Evolutionary conservation across 2,113 vertebrate genomes (phyloP), one percentile per base, ranked within the genome.

Genomic region (Spheniscus mendiculus): DNA sequence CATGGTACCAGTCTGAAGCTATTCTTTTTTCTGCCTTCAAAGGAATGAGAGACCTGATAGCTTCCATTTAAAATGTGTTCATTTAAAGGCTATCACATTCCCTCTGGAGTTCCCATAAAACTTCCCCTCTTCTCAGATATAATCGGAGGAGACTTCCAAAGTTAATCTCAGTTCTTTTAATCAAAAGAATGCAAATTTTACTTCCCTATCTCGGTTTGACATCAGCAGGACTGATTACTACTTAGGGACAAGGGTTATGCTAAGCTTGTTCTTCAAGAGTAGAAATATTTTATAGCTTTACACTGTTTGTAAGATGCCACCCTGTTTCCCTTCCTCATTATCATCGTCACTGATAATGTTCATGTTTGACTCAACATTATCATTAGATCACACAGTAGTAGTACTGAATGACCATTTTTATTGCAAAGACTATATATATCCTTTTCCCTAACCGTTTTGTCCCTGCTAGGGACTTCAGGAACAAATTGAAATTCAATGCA

Each of bases 151-250:
- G 61, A 26, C 81, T 95, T 89, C 49, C 78, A 91, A 42, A 53
- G 81, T 89, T 96, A 94, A 92, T 93, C 80, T 91, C 83, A 69
- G 66, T 79, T 92, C 52, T 93, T 26, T 40, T 89, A 82, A 95
- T 93, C 89, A 93, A 95, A 97, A 87, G 91, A 65, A 97, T 93
- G 90, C 65, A 94, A 95, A 92, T 96, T 79, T 93, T 81, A 47
- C 83, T 86, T 49, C 89, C 86, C 36, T 93, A 66, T 95, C 82
- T 69, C 73, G 58, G 61, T 91, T 72, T 95, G 89, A 72, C 56
- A 94, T 85, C 81, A 53, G 29, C 73, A 94, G 77, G 89, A 93
- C 66, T 91, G 91, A 97, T 79, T 94, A 38, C n/a, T 56, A 83
- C 70, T 79, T 70, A 90, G 22, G 53, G 73, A 89, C 84, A 95